phyloP scores from a whole-genome alignment of 2,113 vertebrate species.

The Acrocephalus kingi region DNA sequence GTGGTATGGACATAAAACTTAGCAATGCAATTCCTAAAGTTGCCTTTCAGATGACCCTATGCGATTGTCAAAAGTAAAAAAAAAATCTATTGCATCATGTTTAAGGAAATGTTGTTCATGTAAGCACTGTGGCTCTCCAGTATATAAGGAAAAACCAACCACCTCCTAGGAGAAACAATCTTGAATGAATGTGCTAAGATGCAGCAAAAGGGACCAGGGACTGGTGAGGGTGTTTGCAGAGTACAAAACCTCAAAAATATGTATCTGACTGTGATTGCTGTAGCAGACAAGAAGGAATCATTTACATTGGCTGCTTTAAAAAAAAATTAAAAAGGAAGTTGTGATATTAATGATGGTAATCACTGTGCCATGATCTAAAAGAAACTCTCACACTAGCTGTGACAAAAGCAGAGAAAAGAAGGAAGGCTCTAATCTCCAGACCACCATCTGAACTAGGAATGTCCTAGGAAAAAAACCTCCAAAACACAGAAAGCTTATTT shows the following conservation, averaged over 20 bases:
- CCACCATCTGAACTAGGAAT: background rate
- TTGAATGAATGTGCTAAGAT: background rate
- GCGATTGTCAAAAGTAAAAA: background rate
- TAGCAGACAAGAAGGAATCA: background rate
- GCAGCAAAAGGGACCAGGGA: background rate
- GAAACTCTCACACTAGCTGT: background rate
- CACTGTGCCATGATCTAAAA: background rate
- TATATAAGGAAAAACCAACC: background rate
- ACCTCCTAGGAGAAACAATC: background rate
- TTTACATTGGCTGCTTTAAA: background rate
- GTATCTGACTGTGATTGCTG: background rate
- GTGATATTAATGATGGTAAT: background rate
- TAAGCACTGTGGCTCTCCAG: background rate
- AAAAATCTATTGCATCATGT: background rate
- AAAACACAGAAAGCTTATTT: accelerated
- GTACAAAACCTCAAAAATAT: background rate
- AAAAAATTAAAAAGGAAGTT: background rate
- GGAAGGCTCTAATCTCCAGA: background rate
- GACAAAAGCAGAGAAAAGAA: background rate
- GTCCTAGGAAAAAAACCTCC: background rate
- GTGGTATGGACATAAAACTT: background rate
- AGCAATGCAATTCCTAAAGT: background rate
- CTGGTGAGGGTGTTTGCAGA: background rate
- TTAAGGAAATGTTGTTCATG: background rate
- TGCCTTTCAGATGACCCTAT: background rate